phyloP scores from a whole-genome alignment of 1,140 invertebrate species.

The Drosophila albomicans region DNA sequence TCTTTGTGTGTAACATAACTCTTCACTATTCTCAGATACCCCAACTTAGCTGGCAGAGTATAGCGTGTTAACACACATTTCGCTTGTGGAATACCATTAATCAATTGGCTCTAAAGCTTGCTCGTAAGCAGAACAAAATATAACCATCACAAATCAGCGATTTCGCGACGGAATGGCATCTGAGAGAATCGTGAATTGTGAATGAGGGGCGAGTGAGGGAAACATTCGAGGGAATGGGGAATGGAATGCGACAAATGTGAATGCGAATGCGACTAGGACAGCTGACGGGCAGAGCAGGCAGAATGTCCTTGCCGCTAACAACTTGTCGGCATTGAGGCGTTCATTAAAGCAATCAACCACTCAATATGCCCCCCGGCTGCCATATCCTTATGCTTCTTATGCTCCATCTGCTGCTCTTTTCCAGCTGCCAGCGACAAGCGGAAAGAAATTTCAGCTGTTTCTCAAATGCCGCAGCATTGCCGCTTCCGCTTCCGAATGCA shows the following conservation, averaged over 20 bases:
- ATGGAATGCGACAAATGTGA: conserved; percentile 37
- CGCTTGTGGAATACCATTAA: conserved; percentile 27
- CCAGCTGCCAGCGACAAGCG: conserved; percentile 32
- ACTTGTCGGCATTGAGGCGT: conserved; percentile 67
- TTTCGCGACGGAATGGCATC: conserved; percentile 15
- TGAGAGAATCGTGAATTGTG: conserved; percentile 1
- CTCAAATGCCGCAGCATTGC: conserved; percentile 34
- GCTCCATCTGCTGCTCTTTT: neutral
- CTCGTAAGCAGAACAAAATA: conserved; percentile 7
- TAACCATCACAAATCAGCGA: conserved; percentile 40
- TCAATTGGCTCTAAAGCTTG: conserved; percentile 33
- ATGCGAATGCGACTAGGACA: conserved; percentile 18
- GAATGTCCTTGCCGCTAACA: conserved; percentile 56
- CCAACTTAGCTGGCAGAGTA: neutral
- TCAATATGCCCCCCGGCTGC: conserved; percentile 39
- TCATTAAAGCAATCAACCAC: conserved; percentile 68
- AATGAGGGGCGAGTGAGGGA: neutral
- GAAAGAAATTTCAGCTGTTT: conserved; percentile 52
- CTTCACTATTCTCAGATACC: neutral
- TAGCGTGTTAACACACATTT: neutral
- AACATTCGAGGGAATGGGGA: neutral
- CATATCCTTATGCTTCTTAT: conserved; percentile 2
- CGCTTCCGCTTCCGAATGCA: conserved; percentile 44
- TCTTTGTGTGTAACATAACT: neutral
- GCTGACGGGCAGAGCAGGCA: conserved; percentile 28